Conservation (phyloP, 23 tunicate species). For the Trididemnum clinides region DNA sequence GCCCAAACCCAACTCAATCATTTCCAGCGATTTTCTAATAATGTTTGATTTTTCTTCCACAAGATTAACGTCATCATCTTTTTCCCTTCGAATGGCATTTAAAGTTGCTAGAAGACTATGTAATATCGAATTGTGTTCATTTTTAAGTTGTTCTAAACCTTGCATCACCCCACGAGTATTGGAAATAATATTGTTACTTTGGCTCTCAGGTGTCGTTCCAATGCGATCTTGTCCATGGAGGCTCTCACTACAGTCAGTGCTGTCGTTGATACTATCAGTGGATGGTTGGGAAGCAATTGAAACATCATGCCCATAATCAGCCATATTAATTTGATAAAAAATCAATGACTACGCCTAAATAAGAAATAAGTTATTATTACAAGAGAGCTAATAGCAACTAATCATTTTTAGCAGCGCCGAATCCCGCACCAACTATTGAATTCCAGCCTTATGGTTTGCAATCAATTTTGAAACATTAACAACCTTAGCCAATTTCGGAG, state of each 20-base stretch:
- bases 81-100: slow-evolving; percentile 92
- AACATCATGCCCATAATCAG: no score
- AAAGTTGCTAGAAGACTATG: slow-evolving; percentile 90
- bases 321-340: no score
- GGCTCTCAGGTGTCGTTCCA: not conserved
- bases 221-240: not conserved
- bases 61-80: slow-evolving; percentile 88
- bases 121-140: slow-evolving; percentile 92
- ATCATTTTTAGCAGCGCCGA: no score
- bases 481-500: no score
- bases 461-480: no score
- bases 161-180: slow-evolving; percentile 88
- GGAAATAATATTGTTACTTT: slow-evolving; percentile 25
- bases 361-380: no score
- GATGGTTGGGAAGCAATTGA: not conserved
- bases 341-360: no score
- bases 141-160: slow-evolving; percentile 88
- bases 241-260: not conserved
- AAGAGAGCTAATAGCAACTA: no score
- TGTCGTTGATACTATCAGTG: not conserved
- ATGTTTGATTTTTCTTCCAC: slow-evolving; percentile 96
- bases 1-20: slow-evolving; percentile 94
- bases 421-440: no score
- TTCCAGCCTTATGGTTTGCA: no score
- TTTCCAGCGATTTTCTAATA: slow-evolving; percentile 82